A percentile compares a stretch with the other conserved stretches of the same genome.
Evolutionary conservation across 2,113 vertebrate species (phyloP).

Genomic region (Misgurnus mizolepis): DNA sequence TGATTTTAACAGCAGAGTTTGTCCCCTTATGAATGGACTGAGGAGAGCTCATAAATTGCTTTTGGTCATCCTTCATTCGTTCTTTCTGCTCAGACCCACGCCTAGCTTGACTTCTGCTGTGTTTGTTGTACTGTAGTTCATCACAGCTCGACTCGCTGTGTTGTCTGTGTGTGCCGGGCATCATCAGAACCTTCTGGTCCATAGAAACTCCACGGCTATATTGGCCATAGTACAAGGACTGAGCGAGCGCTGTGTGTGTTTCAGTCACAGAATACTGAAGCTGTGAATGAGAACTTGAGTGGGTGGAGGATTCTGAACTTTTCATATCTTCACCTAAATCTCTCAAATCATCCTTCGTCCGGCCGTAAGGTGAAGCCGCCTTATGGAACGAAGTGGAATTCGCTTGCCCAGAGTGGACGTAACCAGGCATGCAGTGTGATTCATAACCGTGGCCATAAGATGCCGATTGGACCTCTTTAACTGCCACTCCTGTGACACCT

Average conservation of each 20-base stretch:
- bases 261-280: slow-evolving; percentile 95
- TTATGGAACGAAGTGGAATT: slow-evolving; percentile 78
- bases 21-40: slow-evolving; percentile 87
- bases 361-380: slow-evolving; percentile 71
- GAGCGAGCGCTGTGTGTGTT: slow-evolving; percentile 92
- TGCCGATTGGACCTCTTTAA: slow-evolving; percentile 89
- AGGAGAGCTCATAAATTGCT: slow-evolving; percentile 81
- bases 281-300: slow-evolving; percentile 82
- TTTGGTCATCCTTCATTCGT: slow-evolving; percentile 81
- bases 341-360: slow-evolving; percentile 86
- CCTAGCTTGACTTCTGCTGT: slow-evolving; percentile 79
- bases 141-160: slow-evolving; percentile 90
- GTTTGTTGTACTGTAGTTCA: slow-evolving; percentile 84
- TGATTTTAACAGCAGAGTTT: slow-evolving; percentile 82
- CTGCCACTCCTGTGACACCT: slow-evolving; percentile 71
- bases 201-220: slow-evolving; percentile 94
- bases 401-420: slow-evolving; percentile 87
- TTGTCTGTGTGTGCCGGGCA: slow-evolving; percentile 84
- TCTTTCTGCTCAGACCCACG: slow-evolving; percentile 81
- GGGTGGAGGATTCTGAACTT: slow-evolving; percentile 73
- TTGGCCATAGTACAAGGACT: slow-evolving; percentile 97
- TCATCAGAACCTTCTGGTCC: slow-evolving; percentile 94
- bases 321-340: slow-evolving; percentile 83
- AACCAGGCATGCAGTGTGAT: slow-evolving; percentile 91
- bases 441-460: slow-evolving; percentile 93